Percentiles rank a stretch among this genome's conserved stretches.
Evolutionary conservation across 2,797 vertebrate genomes (phyloP).

Genomic region (Mus minutoides): DNA sequence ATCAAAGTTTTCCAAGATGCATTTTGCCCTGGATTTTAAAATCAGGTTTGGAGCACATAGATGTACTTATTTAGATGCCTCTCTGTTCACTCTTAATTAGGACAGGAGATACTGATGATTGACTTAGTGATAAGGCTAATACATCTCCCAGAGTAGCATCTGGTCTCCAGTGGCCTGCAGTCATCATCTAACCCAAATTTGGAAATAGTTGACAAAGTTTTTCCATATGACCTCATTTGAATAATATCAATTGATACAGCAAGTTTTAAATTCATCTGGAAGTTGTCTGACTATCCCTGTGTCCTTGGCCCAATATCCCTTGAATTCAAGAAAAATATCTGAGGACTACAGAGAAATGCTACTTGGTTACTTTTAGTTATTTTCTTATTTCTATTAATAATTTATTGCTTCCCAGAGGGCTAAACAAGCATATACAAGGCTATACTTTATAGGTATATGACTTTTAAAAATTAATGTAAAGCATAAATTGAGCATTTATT

Average conservation of each 20-base stretch:
- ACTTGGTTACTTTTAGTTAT: background rate
- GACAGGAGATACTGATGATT: slow-evolving; percentile 72
- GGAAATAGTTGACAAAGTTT: slow-evolving; percentile 68
- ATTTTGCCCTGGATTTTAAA: slow-evolving; percentile 72
- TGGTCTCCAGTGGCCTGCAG: slow-evolving; percentile 79
- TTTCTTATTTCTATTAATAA: slow-evolving; percentile 42
- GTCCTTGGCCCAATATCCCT: slow-evolving; percentile 74
- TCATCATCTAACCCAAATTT: slow-evolving; percentile 78
- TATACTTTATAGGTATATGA: background rate
- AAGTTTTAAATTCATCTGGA: slow-evolving; percentile 60
- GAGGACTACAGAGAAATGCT: background rate
- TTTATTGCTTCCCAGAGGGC: background rate
- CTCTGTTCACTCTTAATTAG: slow-evolving; percentile 77
- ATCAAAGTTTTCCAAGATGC: slow-evolving; percentile 46
- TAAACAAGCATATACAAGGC: background rate
- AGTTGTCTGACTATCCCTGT: slow-evolving; percentile 28
- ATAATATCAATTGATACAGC: slow-evolving; percentile 66
- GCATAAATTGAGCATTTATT: slow-evolving; percentile 3
- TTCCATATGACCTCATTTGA: slow-evolving; percentile 77
- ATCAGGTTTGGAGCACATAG: slow-evolving; percentile 74
- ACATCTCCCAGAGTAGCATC: slow-evolving; percentile 66
- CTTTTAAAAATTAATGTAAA: slow-evolving; percentile 21
- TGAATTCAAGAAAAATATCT: slow-evolving; percentile 48
- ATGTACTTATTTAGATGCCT: slow-evolving; percentile 76
- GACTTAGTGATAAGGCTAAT: slow-evolving; percentile 76